These are phyloP conservation scores for Magallana gigas DNA, from an alignment of 1,140 invertebrate genomes.

Conservation along the genomic window DNA sequence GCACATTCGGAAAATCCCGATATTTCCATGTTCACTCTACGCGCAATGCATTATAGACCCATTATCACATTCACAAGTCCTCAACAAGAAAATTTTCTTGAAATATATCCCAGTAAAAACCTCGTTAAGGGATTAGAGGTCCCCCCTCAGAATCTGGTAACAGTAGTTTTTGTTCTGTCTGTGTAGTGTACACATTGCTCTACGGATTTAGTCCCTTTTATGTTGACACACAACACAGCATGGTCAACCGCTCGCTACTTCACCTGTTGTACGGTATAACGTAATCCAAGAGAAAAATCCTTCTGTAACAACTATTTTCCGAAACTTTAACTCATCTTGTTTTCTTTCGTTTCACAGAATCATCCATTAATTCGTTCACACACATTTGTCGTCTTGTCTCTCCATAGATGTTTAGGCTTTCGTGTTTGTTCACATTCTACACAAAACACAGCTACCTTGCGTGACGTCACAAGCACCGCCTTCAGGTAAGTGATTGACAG, in stretches of 20 bases:
- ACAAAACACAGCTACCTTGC: constrained; percentile 36
- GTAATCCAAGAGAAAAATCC: too few relatives aligned
- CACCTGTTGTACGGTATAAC: too few relatives aligned
- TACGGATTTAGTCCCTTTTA: constrained; percentile 27
- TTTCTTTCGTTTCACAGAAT: not conserved
- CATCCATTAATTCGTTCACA: constrained; percentile 22
- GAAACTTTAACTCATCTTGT: not conserved
- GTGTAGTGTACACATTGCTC: constrained; percentile 18
- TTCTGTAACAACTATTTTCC: not conserved
- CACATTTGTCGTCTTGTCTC: not conserved
- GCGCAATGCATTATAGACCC: not conserved
- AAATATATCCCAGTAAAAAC: not conserved
- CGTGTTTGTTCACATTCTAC: constrained; percentile 40
- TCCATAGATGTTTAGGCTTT: not conserved
- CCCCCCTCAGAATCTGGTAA: not conserved
- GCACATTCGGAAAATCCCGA: constrained; percentile 26
- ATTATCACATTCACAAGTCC: constrained; percentile 31
- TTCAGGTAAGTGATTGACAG: constrained; percentile 31
- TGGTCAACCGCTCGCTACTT: too few relatives aligned
- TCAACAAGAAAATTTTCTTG: constrained; percentile 8
- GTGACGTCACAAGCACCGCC: constrained; percentile 38
- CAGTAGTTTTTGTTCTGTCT: constrained; percentile 12
- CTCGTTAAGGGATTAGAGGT: constrained; percentile 24
- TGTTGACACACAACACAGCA: constrained; percentile 1
- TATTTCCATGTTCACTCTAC: constrained; percentile 2